Evolutionary conservation across 2,888 invertebrate species (phyloP).

Genomic region (Archips crataeganus): DNA sequence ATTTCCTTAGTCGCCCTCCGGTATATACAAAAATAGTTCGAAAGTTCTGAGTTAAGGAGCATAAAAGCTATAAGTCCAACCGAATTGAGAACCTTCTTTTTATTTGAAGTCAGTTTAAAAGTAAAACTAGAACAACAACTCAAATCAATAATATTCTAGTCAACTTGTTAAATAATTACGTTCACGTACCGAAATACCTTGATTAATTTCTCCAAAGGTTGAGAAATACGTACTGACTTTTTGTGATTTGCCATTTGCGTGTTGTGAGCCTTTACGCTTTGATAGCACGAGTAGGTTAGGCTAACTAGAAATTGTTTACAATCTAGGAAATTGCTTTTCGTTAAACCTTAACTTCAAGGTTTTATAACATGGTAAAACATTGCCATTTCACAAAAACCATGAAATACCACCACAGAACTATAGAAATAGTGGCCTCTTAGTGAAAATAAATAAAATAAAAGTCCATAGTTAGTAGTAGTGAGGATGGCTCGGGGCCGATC

Average conservation of each 20-base stretch:
- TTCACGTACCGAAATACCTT: conserved; percentile 7
- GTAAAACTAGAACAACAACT: neutral
- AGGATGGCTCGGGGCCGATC: too few relatives aligned
- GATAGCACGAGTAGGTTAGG: conserved; percentile 32
- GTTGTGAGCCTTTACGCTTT: conserved; percentile 30
- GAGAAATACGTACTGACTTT: conserved; percentile 27
- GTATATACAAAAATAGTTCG: too few relatives aligned
- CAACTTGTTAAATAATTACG: neutral
- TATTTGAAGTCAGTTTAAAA: neutral
- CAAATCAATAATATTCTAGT: neutral
- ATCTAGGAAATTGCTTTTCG: conserved; percentile 22
- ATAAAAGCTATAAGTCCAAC: too few relatives aligned
- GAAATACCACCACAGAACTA: too few relatives aligned
- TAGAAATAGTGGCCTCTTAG: too few relatives aligned
- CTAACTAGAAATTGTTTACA: conserved; percentile 38
- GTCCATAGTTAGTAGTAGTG: too few relatives aligned
- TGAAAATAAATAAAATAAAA: too few relatives aligned
- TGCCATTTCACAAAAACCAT: too few relatives aligned
- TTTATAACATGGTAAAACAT: too few relatives aligned
- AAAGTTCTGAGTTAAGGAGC: too few relatives aligned
- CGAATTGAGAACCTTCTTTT: too few relatives aligned
- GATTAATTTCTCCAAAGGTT: conserved; percentile 29
- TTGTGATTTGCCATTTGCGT: conserved; percentile 37
- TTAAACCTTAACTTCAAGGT: neutral
- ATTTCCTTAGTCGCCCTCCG: too few relatives aligned